Evolutionary conservation across 2,888 invertebrate genomes (phyloP).

Genomic region (Dyspetes luteomarginatus): DNA sequence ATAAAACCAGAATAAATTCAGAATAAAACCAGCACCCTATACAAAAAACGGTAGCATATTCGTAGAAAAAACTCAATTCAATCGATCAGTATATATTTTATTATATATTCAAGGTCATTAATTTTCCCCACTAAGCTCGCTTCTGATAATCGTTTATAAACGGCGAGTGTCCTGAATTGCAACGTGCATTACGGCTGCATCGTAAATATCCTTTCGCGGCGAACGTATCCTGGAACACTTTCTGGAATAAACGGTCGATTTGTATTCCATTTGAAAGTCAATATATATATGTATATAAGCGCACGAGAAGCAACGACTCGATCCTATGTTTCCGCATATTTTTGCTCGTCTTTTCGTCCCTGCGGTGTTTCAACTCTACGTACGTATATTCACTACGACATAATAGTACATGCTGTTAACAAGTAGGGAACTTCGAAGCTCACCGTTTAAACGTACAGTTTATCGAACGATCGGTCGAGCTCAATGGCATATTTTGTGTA

Average conservation of each 20-base stretch:
- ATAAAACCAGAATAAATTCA: neutral
- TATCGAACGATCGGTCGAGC: conserved; percentile 60
- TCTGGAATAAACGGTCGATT: conserved; percentile 61
- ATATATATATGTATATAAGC: conserved; percentile 15
- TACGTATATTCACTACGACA: conserved; percentile 46
- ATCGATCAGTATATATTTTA: no score
- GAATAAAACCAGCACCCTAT: no score
- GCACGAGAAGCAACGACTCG: conserved; percentile 29
- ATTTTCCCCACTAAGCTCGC: no score
- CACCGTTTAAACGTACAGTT: conserved; percentile 52
- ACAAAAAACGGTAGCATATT: no score
- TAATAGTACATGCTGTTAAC: conserved; percentile 63
- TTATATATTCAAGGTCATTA: no score
- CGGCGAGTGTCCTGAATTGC: no score
- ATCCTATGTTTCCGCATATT: conserved; percentile 63
- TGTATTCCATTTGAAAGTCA: conserved; percentile 60
- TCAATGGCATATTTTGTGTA: conserved; percentile 61
- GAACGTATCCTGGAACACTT: conserved; percentile 24
- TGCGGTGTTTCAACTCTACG: conserved; percentile 38
- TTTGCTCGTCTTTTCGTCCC: conserved; percentile 33
- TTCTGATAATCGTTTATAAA: no score
- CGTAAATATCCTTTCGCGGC: neutral
- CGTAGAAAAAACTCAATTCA: no score
- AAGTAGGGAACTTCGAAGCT: conserved; percentile 53
- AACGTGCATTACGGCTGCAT: no score